phyloP scores from a whole-genome alignment of 1,140 invertebrate genomes.

The Episyrphus balteatus region DNA sequence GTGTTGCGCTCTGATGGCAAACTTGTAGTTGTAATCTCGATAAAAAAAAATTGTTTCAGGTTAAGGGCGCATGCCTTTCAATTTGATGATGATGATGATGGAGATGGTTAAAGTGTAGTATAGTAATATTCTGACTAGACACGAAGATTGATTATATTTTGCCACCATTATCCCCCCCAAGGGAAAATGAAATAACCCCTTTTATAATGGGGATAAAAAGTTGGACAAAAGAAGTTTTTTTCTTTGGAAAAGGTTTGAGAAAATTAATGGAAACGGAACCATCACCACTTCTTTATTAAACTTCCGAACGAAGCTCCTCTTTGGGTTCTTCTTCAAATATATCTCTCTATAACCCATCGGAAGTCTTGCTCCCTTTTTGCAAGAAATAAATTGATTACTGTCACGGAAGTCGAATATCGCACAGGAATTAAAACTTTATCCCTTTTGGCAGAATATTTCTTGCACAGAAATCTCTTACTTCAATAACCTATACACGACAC shows the following conservation, averaged over 20 bases:
- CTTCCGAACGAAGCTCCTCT: not conserved
- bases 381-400: constrained; percentile 37
- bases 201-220: not conserved
- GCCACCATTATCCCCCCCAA: too few species aligned
- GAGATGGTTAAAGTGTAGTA: too few species aligned
- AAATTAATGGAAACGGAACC: constrained; percentile 18
- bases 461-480: not conserved
- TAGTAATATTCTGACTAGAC: too few species aligned
- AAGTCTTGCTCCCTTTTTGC: too few species aligned
- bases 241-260: not conserved
- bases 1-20: too few species aligned
- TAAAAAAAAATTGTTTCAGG: too few species aligned
- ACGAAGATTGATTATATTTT: too few species aligned
- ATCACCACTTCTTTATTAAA: constrained; percentile 4
- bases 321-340: not conserved
- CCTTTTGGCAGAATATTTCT: not conserved
- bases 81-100: too few species aligned
- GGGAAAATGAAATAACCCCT: too few species aligned
- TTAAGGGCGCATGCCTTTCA: too few species aligned
- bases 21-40: too few species aligned
- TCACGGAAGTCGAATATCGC: constrained; percentile 19
- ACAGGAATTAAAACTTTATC: not conserved
- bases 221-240: not conserved
- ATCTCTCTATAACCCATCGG: constrained; percentile 29
- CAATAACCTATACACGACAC: not conserved